phyloP scores from a whole-genome alignment of 37 sponge, comb jelly and placozoan species.

The Tethya wilhelma region DNA sequence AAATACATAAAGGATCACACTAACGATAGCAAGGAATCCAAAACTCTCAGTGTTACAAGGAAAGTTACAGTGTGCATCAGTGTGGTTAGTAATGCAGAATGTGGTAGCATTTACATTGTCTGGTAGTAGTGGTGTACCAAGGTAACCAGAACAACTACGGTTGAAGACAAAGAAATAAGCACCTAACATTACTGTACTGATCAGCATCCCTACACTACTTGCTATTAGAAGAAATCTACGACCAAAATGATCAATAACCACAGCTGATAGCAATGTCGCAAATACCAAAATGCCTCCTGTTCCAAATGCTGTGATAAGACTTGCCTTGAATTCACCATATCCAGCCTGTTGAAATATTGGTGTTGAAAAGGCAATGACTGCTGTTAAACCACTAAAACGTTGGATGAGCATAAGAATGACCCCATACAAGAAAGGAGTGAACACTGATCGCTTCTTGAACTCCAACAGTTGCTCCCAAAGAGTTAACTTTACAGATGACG shows the following conservation, averaged over 20 bases:
- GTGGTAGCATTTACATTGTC: neutral
- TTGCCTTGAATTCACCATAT: neutral
- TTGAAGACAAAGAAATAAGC: constrained; percentile 34
- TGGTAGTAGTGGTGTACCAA: too few relatives aligned
- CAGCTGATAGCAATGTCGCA: constrained; percentile 49
- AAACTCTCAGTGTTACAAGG: too few relatives aligned
- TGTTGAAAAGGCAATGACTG: constrained; percentile 61
- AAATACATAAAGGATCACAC: constrained; percentile 56
- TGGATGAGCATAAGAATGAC: constrained; percentile 72
- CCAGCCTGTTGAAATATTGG: constrained; percentile 47
- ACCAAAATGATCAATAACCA: constrained; percentile 77
- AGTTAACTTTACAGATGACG: neutral
- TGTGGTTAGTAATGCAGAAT: neutral
- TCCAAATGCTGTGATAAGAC: constrained; percentile 24
- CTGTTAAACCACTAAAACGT: constrained; percentile 81
- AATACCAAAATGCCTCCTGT: constrained; percentile 54
- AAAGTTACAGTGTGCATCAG: neutral
- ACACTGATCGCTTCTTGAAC: constrained; percentile 15
- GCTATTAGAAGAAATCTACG: constrained; percentile 56
- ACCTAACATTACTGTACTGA: constrained; percentile 51
- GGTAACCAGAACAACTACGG: neutral
- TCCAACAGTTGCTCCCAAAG: constrained; percentile 26
- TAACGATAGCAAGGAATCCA: constrained; percentile 34
- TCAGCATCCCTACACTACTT: constrained; percentile 44
- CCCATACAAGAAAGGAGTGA: constrained; percentile 35